Percentiles rank a stretch among this genome's conserved stretches.
These are phyloP conservation scores for Andrena camellia DNA, from an alignment of 2,888 invertebrate genomes.

Conservation along the genomic window DNA sequence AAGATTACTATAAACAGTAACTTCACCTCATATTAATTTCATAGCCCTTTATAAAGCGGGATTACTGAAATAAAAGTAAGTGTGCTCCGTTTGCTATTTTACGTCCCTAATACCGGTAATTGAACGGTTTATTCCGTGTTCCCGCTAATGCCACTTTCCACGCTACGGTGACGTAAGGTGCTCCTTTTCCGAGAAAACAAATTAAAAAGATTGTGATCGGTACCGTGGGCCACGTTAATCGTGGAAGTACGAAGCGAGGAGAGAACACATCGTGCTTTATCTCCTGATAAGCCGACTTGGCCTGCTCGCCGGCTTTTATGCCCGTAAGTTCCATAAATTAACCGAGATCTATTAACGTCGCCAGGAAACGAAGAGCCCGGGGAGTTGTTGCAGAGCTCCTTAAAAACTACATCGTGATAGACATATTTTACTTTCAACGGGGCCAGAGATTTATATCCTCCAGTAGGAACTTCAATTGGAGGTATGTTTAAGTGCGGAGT, in stretches of 20 bases:
- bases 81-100: conserved; percentile 10
- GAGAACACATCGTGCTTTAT: conserved; percentile 67
- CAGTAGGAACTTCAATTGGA: too few relatives aligned
- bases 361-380: conserved; percentile 54
- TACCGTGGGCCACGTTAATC: conserved; percentile 63
- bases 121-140: conserved; percentile 66
- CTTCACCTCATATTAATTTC: too few relatives aligned
- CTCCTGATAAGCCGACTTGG: conserved; percentile 66
- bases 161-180: conserved; percentile 67
- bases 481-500: too few relatives aligned
- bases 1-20: too few relatives aligned
- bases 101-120: conserved; percentile 55
- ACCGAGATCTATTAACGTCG: conserved; percentile 58
- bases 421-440: conserved; percentile 20
- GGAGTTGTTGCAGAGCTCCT: conserved; percentile 44
- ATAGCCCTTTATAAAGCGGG: too few relatives aligned
- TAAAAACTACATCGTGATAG: conserved; percentile 47
- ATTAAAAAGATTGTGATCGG: conserved; percentile 74
- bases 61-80: too few relatives aligned
- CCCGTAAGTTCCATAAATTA: conserved; percentile 69
- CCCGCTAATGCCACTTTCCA: conserved; percentile 60
- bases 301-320: conserved; percentile 54
- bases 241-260: conserved; percentile 65
- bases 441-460: too few relatives aligned
- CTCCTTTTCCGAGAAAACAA: conserved; percentile 70